phyloP scores from a whole-genome alignment of 2,888 invertebrate genomes.

The Zaprionus obscuricornis region DNA sequence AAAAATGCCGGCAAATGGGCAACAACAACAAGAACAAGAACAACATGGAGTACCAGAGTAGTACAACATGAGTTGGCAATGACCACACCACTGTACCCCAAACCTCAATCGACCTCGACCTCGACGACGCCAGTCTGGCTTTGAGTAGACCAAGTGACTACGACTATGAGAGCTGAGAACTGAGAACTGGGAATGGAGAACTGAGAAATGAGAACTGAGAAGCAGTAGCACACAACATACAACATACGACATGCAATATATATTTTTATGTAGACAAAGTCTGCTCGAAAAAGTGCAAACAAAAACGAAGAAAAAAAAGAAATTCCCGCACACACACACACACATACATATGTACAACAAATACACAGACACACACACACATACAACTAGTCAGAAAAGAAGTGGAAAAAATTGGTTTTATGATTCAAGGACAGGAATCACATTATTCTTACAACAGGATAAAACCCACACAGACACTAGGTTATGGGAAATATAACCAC shows the following conservation, averaged over 20 bases:
- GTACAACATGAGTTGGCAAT: no score
- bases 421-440: slow-evolving; percentile 83
- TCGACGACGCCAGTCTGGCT: slow-evolving; percentile 69
- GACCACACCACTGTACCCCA: slow-evolving; percentile 7
- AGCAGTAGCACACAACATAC: slow-evolving; percentile 58
- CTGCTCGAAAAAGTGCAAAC: slow-evolving; percentile 80
- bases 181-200: no score
- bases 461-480: slow-evolving; percentile 66
- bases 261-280: slow-evolving; percentile 80
- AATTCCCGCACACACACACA: slow-evolving; percentile 38
- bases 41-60: no score
- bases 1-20: slow-evolving; percentile 18
- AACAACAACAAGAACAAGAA: no score
- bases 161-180: background rate
- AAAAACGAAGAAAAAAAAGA: slow-evolving; percentile 57
- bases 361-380: slow-evolving; percentile 39
- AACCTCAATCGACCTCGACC: slow-evolving; percentile 46
- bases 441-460: slow-evolving; percentile 81
- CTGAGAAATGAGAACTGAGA: no score
- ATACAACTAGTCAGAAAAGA: slow-evolving; percentile 66
- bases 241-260: slow-evolving; percentile 69
- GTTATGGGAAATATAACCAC: slow-evolving; percentile 50
- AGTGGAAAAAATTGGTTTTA: slow-evolving; percentile 81
- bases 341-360: slow-evolving; percentile 45
- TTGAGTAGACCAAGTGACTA: slow-evolving; percentile 68